Conservation (phyloP, 1,140 invertebrate genomes). For the Notospermus geniculatus region DNA sequence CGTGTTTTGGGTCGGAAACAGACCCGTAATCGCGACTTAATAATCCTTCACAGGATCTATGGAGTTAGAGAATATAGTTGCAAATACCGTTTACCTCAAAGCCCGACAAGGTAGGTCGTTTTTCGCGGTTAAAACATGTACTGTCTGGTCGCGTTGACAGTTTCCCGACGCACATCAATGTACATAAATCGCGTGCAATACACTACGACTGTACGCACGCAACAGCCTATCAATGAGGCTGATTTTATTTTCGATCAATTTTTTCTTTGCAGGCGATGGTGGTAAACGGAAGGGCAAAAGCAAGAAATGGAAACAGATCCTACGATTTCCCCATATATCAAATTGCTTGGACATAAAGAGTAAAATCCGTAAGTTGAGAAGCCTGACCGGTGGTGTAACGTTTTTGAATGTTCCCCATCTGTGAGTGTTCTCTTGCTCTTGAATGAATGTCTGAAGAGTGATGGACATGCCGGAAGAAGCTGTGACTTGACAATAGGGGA, state of each 20-base stretch:
- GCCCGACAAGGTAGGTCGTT: constrained; percentile 92
- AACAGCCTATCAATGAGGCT: neutral
- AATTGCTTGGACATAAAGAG: constrained; percentile 95
- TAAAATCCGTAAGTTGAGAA: constrained; percentile 91
- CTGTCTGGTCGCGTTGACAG: neutral
- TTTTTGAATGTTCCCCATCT: too few relatives aligned
- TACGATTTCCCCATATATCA: constrained; percentile 99
- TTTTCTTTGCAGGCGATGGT: constrained; percentile 80
- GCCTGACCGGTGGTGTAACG: too few relatives aligned
- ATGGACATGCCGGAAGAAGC: too few relatives aligned
- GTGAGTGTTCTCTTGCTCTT: too few relatives aligned
- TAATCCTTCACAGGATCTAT: constrained; percentile 59
- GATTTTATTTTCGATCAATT: constrained; percentile 9
- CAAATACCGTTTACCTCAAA: constrained; percentile 99
- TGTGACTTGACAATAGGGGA: too few relatives aligned
- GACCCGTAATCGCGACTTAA: too few relatives aligned
- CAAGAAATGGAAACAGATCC: constrained; percentile 99
- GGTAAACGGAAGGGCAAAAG: constrained; percentile 99
- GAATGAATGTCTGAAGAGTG: neutral
- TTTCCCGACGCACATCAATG: neutral
- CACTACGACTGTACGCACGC: neutral
- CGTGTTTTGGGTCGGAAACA: constrained; percentile 33
- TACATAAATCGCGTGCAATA: neutral
- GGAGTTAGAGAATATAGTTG: constrained; percentile 99
- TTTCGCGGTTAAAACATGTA: neutral